phyloP scores from a whole-genome alignment of 2,888 invertebrate species.

The Pharmacophagus antenor region DNA sequence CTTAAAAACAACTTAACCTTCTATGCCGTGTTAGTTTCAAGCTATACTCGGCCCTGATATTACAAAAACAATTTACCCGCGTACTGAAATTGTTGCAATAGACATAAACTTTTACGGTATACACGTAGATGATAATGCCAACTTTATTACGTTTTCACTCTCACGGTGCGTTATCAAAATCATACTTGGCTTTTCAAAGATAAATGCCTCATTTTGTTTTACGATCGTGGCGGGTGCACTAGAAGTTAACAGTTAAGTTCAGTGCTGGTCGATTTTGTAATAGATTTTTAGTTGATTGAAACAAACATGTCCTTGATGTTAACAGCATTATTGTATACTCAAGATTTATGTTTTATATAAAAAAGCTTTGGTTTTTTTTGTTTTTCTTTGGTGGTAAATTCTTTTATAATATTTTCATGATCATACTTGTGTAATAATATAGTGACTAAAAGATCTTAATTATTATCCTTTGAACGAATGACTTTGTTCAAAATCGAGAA shows the following conservation, averaged over 20 bases:
- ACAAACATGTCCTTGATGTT: neutral
- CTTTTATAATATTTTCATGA: no score
- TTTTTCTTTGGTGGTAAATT: no score
- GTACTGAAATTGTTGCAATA: constrained; percentile 40
- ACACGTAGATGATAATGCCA: constrained; percentile 40
- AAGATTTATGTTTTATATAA: no score
- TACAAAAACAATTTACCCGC: constrained; percentile 40
- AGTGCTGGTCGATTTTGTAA: constrained; percentile 1
- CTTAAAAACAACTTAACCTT: constrained; percentile 7
- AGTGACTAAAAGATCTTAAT: no score
- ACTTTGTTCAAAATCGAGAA: no score
- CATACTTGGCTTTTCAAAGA: constrained; percentile 38
- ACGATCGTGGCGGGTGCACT: constrained; percentile 30
- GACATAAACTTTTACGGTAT: constrained; percentile 42
- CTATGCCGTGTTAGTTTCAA: constrained; percentile 18
- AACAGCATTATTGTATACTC: neutral
- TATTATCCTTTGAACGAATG: no score
- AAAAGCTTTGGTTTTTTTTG: no score
- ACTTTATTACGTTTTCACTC: constrained; percentile 42
- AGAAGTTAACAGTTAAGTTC: constrained; percentile 3
- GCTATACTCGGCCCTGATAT: constrained; percentile 25
- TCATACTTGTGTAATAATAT: no score
- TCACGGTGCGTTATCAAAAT: constrained; percentile 37
- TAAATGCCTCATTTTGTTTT: constrained; percentile 40
- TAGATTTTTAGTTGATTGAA: neutral